Base-by-base conservation (phyloP, 2,888 invertebrate species). In the Caradrina clavipalpis region DNA sequence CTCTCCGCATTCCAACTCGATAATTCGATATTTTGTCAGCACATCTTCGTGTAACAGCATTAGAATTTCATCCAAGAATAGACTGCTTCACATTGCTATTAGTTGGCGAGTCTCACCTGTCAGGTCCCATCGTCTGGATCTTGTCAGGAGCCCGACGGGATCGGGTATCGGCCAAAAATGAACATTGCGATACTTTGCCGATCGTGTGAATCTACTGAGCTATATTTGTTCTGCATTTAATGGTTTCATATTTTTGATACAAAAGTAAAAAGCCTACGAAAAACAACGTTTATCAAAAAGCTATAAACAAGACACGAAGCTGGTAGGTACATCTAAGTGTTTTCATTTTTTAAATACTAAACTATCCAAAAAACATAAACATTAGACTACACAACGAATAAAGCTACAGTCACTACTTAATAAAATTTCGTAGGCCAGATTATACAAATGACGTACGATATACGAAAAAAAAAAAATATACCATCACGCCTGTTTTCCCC, bases 61-160 rank as follows among this genome's bases (percentile, higher is more conserved):
- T 49, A 53, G 49, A 62, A 73, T 74, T 65, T 66, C 69, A 69
- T 76, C 82, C 87, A 81, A 83, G 80, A 90, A 90, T 91, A 92
- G 89, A 87, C 72, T 85, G 81, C 22, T 89, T 86, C 87, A 85
- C 85, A 86, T 83, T 75, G 72, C 86, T 87, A 88, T 89, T 87
- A 87, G 86, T 82, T 86, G 87, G 85, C 85, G 86, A 85, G 86
- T 80, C 83, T 88, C 90, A 90, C 88, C 89, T 92, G 92, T 90
- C 92, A 85, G 74, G 70, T 75, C 78, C 69, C 80, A 83, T 86
- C 88, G 85, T 88, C 91, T 90, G 91, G 87, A 75, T 73, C 82
- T 67, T 87, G 86, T 90, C 87, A 77, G 80, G 66, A 60, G 65
- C 39, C 61, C 67, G 69, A 71, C 73, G 57, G 71, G 66, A 82